Evolutionary conservation across 2,113 vertebrate genomes (phyloP), one percentile per base, ranked within the genome.

Genomic region (Carassius gibelio): DNA sequence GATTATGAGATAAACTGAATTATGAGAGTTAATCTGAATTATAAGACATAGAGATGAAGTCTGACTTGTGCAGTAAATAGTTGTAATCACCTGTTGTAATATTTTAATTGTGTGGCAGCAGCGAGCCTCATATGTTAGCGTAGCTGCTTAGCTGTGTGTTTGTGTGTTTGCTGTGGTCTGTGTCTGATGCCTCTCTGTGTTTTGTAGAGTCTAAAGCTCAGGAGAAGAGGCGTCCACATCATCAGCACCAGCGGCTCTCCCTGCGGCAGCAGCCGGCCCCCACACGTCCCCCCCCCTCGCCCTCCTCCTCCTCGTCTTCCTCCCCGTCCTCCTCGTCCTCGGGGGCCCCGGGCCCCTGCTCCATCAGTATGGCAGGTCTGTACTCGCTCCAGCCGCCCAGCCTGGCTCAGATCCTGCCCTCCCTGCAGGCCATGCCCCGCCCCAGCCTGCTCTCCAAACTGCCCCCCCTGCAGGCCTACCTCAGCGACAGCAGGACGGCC

Each of bases 361-460:
- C 95, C 88, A 93, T 96, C 92, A 94, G 90, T 88, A 85, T 93
- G 92, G 91, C 96, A 97, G 97, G 96, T 97, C 91, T 94, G 96
- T 97, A 95, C 91, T 89, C 91, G 82, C 87, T 92, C 75, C 92
- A 91, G 88, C 91, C 90, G 52, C 91, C 93, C 74, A 89, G 90
- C 89, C 87, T 94, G 82, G 90, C 93, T 87, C 87, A 75, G 86
- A 85, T 93, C 90, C 89, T 94, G 74, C 94, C 95, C 77, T 93
- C 93, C 88, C 89, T 94, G 61, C 93, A 89, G 48, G 77, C 82
- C n/a, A 42, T 42, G 38, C 38, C 38, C 42, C 42, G 42, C 42
- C 42, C 42, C 42, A 42, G 42, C 42, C 42, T 42, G 42, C 42
- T 42, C 42, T 42, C 42, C 42, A 42, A 42, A 42, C 42, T 42